A percentile compares a stretch with the other conserved stretches of the same genome.
Evolutionary conservation across 2,888 invertebrate genomes (phyloP).

Genomic region (Graphium colonna): DNA sequence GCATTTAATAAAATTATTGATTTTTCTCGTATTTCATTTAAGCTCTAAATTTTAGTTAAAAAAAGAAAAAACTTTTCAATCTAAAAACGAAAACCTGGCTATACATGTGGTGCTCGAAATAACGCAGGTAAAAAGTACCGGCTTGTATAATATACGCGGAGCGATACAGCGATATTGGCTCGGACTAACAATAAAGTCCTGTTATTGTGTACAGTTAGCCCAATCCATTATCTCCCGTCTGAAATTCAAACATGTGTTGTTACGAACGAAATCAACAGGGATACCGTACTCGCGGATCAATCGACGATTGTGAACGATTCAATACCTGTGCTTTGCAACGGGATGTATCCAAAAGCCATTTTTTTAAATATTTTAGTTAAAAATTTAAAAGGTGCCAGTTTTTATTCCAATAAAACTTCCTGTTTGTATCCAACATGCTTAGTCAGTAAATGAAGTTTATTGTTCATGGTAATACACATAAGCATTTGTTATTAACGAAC

Average conservation of each 20-base stretch:
- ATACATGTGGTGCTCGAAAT: slow-evolving; percentile 1
- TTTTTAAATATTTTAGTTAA: neutral
- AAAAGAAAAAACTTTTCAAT: too few relatives aligned
- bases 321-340: slow-evolving; percentile 9
- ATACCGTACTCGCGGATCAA: slow-evolving; percentile 15
- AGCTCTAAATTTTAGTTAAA: too few relatives aligned
- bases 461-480: too few relatives aligned
- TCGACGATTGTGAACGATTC: slow-evolving; percentile 20
- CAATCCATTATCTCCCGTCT: slow-evolving; percentile 46
- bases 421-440: too few relatives aligned
- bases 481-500: too few relatives aligned
- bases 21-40: too few relatives aligned
- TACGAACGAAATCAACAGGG: slow-evolving; percentile 26
- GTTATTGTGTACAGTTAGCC: slow-evolving; percentile 46
- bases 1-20: too few relatives aligned
- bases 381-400: neutral
- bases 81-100: too few relatives aligned
- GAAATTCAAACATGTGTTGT: slow-evolving; percentile 38
- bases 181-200: neutral
- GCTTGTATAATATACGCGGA: neutral
- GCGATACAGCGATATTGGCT: neutral
- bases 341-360: slow-evolving; percentile 6
- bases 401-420: neutral
- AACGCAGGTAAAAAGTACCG: neutral
- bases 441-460: too few relatives aligned